Percentiles rank a stretch among this genome's conserved stretches.
Evolutionary conservation across 2,113 vertebrate species (phyloP).

Genomic region (Eolophus roseicapilla): DNA sequence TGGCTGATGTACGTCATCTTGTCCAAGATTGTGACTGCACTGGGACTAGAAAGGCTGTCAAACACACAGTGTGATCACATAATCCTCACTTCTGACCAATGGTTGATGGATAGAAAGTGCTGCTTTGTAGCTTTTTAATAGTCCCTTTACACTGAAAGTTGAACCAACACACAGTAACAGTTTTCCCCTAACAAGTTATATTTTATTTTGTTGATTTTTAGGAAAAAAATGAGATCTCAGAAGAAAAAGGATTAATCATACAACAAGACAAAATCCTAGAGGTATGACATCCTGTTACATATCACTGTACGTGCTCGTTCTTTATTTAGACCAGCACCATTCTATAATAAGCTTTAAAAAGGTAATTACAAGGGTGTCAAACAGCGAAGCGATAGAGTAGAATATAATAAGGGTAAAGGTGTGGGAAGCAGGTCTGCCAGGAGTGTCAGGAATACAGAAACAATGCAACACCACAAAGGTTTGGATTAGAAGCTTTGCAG

Average conservation of each 20-base stretch:
- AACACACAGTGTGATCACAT: background rate
- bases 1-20: fast-evolving
- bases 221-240: background rate
- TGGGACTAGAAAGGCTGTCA: background rate
- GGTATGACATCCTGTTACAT: background rate
- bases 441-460: background rate
- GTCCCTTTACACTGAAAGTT: background rate
- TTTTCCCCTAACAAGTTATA: background rate
- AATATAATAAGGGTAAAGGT: background rate
- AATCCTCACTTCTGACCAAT: background rate
- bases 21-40: fast-evolving
- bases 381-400: background rate
- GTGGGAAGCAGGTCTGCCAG: background rate
- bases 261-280: background rate
- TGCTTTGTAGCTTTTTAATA: background rate
- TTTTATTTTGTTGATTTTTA: background rate
- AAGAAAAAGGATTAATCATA: background rate
- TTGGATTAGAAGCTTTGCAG: background rate
- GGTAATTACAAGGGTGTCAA: background rate
- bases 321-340: background rate
- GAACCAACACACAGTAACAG: background rate
- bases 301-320: background rate
- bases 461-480: background rate
- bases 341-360: background rate
- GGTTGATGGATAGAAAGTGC: background rate